These are phyloP conservation scores for Mechanitis mazaeus DNA, from an alignment of 2,888 invertebrate genomes.

Conservation along the genomic window DNA sequence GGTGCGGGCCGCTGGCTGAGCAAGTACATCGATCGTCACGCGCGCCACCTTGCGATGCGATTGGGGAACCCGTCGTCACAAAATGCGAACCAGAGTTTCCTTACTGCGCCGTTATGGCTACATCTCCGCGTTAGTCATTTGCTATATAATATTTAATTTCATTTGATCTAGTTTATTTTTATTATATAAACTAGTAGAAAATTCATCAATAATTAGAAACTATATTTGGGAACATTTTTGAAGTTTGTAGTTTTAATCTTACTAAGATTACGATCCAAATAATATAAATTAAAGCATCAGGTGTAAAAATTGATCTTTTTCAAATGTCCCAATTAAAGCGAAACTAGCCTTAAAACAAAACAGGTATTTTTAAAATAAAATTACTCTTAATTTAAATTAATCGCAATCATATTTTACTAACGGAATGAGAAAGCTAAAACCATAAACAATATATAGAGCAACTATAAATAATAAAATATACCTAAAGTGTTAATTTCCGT, in stretches of 20 bases:
- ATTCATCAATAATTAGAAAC: neutral
- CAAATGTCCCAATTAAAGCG: too few species aligned
- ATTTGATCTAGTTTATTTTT: too few species aligned
- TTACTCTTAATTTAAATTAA: neutral
- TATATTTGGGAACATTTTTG: too few species aligned
- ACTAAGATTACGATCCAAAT: too few species aligned
- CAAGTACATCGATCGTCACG: constrained; percentile 64
- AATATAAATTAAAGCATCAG: too few species aligned
- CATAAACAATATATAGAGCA: constrained; percentile 3
- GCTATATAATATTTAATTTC: neutral
- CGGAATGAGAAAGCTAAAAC: neutral
- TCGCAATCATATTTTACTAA: neutral
- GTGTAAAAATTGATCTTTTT: too few species aligned
- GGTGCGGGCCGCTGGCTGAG: constrained; percentile 70
- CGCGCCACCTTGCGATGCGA: constrained; percentile 50
- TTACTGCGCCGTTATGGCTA: constrained; percentile 61
- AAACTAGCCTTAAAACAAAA: too few species aligned
- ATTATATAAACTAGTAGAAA: neutral
- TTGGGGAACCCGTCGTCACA: constrained; percentile 40
- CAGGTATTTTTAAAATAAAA: neutral
- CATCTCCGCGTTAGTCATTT: constrained; percentile 53
- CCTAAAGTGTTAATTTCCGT: constrained; percentile 16
- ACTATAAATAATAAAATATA: constrained; percentile 13
- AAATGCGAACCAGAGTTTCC: constrained; percentile 52
- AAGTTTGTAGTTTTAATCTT: too few species aligned